Percentiles rank a stretch among this genome's conserved stretches.
Conservation (phyloP, 2,113 vertebrate genomes). For the Scolopax mira region DNA sequence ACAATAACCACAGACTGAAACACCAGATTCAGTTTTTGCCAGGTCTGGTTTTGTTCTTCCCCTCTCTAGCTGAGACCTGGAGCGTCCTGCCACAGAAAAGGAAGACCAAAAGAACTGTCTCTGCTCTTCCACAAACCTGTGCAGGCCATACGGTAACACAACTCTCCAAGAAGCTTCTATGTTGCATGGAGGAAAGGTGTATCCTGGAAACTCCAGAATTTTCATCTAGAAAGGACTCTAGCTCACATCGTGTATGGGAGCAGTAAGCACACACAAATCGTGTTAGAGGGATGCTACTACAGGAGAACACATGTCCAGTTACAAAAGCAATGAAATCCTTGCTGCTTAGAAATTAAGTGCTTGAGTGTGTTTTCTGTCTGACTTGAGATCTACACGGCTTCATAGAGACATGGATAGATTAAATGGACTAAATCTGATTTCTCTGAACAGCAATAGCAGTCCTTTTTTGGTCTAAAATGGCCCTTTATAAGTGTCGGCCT, state of each 20-base stretch:
- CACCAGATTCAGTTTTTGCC: background rate
- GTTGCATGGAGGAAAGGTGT: background rate
- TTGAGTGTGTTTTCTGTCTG: background rate
- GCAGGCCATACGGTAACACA: background rate
- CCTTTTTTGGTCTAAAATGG: background rate
- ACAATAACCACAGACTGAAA: background rate
- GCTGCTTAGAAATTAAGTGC: background rate
- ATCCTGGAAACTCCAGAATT: background rate
- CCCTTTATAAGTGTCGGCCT: background rate
- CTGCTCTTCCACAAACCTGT: background rate
- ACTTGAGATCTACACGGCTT: background rate
- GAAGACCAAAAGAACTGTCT: background rate
- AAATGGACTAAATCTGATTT: background rate
- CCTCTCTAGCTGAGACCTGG: background rate
- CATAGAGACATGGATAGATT: background rate
- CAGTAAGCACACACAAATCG: background rate
- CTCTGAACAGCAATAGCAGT: background rate
- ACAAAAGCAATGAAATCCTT: background rate
- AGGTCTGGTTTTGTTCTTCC: background rate
- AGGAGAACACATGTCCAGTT: background rate
- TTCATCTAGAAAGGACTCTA: background rate
- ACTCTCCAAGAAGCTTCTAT: background rate
- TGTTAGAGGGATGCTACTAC: background rate
- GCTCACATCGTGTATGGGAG: background rate
- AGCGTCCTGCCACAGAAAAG: background rate